These are phyloP conservation scores for Nannospalax galili DNA, from an alignment of 2,113 vertebrate genomes.

Conservation along the genomic window DNA sequence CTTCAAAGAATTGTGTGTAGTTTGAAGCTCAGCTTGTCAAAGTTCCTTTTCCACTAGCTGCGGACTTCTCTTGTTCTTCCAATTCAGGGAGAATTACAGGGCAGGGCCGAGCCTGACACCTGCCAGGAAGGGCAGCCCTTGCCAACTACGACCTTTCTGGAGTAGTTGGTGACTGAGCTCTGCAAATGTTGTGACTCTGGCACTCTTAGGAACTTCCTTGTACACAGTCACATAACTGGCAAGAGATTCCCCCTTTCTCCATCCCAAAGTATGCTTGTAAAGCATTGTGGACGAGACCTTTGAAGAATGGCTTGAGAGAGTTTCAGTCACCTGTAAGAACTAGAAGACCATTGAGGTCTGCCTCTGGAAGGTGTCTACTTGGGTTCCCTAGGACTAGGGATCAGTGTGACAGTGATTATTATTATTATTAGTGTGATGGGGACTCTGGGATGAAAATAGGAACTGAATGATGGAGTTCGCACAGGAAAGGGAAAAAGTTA, in stretches of 20 bases:
- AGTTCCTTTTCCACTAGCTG: constrained; percentile 45
- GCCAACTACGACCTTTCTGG: constrained; percentile 50
- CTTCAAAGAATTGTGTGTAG: constrained; percentile 81
- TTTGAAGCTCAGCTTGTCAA: constrained; percentile 74
- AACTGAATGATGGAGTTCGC: neutral
- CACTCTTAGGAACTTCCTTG: constrained; percentile 42
- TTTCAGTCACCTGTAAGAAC: neutral
- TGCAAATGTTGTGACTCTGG: constrained; percentile 54
- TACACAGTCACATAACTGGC: constrained; percentile 35
- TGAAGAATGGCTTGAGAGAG: neutral
- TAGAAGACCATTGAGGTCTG: neutral
- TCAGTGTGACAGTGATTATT: neutral
- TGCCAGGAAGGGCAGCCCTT: constrained; percentile 63
- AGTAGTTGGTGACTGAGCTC: constrained; percentile 48
- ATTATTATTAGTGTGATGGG: too few relatives aligned
- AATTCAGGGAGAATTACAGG: constrained; percentile 64
- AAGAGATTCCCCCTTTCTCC: neutral
- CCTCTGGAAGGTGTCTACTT: neutral
- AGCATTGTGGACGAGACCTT: neutral
- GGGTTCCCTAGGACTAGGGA: neutral
- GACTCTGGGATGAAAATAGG: neutral
- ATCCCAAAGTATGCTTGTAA: neutral
- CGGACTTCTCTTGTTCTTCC: constrained; percentile 79
- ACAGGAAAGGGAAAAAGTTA: neutral
- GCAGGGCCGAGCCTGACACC: constrained; percentile 44